Evolutionary conservation across 2,888 invertebrate species (phyloP), one percentile per base, ranked within the genome.

Genomic region (Napeogenes inachia): DNA sequence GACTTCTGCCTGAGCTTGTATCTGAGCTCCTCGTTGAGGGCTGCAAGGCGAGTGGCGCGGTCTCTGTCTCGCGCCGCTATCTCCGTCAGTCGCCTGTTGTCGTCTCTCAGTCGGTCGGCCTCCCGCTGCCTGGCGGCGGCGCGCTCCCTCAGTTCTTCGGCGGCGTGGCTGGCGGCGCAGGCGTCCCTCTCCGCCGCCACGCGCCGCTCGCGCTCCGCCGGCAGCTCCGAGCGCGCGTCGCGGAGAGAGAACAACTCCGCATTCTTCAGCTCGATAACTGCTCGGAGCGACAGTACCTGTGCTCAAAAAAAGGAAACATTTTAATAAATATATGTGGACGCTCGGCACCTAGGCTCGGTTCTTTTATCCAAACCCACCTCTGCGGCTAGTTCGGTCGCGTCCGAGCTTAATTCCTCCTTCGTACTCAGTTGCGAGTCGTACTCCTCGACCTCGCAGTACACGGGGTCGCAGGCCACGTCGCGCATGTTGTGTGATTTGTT

Each of bases 261-360:
- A 79, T 96, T 96, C 76, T 96, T 95, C 76, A 98, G 90, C 73
- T 98, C 98, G 65, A 98, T 91, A 3, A 98, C 98, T 46, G 95
- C 94, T 68, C 96, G 93, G 65, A 98, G 89, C 21, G 98, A 98
- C 71, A 73, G 92, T 77, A 82, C 89, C 89, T 88, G 69, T 1
- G 59, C 60, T 33, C 3, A 3, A 45, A 33, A 10, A 42, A 35
- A 35, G 35, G 21, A 21, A 1, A 21, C 21, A 21, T 21, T 21
- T 21, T 21, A 21, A 21, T 21, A 21, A 21, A 35, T 35, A 35
- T 35, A 35, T 35, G 35, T 6, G 3, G 35, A 5, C 35, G 35
- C 4, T 35, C 35, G 35, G 6, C 3, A 35, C 6, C 1, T 10
- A 21, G 21, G 21, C 21, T 21, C 21, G 21, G 21, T 21, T 21